Conservation (phyloP, 2,888 invertebrate genomes). For the Erebia palarica region DNA sequence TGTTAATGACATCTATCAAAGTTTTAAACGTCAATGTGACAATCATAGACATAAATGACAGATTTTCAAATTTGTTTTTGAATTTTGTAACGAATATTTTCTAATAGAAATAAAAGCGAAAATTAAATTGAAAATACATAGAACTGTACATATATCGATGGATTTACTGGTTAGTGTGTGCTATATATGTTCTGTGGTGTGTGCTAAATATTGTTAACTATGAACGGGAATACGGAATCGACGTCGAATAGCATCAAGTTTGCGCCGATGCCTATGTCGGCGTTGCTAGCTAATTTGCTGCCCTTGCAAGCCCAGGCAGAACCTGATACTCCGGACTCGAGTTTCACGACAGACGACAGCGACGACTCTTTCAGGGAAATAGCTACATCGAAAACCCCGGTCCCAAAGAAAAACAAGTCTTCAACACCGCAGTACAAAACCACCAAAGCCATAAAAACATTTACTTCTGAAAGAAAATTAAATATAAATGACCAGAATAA, state of each 20-base stretch:
- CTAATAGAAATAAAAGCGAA: neutral
- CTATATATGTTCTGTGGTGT: constrained; percentile 26
- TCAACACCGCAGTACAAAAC: constrained; percentile 56
- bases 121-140: neutral
- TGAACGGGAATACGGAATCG: constrained; percentile 67
- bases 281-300: constrained; percentile 68
- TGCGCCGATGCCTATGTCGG: constrained; percentile 75
- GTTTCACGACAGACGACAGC: constrained; percentile 66
- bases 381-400: constrained; percentile 51
- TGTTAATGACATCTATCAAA: neutral
- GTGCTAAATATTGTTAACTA: constrained; percentile 41
- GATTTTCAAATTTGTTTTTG: constrained; percentile 19
- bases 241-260: constrained; percentile 73
- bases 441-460: constrained; percentile 53
- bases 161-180: constrained; percentile 23
- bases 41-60: neutral
- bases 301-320: constrained; percentile 54
- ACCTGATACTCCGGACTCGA: constrained; percentile 56
- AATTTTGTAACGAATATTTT: constrained; percentile 6
- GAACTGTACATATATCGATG: constrained; percentile 6
- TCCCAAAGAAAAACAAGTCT: constrained; percentile 51
- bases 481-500: constrained; percentile 53
- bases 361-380: constrained; percentile 60
- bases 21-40: neutral
- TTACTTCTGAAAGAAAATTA: constrained; percentile 61